phyloP scores from a whole-genome alignment of 2,113 vertebrate genomes.

The Dipodomys stephensi region DNA sequence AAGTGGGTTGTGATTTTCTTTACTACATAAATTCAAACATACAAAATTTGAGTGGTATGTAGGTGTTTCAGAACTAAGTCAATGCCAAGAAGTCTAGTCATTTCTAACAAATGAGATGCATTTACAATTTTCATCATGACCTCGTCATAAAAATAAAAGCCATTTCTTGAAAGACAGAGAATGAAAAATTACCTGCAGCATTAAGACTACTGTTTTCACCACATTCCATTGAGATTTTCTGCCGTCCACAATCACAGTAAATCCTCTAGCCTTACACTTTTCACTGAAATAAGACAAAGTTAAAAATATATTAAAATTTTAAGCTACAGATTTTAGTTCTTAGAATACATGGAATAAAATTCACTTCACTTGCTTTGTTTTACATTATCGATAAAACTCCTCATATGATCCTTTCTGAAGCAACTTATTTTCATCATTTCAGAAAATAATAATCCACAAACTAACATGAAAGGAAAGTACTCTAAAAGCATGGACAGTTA shows the following conservation, averaged over 20 bases:
- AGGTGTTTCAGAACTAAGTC: conserved; percentile 11
- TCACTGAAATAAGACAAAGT: conserved; percentile 89
- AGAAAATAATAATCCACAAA: conserved; percentile 42
- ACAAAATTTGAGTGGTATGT: background rate
- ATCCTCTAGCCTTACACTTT: conserved; percentile 98
- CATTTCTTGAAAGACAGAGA: conserved; percentile 16
- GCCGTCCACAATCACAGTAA: conserved; percentile 99
- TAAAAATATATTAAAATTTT: conserved; percentile 56
- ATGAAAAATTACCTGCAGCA: conserved; percentile 94
- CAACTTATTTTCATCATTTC: conserved; percentile 42
- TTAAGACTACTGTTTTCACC: conserved; percentile 98
- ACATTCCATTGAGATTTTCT: conserved; percentile 98
- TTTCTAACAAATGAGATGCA: background rate
- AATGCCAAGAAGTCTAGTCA: background rate
- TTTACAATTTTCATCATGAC: conserved; percentile 10
- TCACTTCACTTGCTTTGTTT: conserved; percentile 2
- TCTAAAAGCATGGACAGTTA: conserved; percentile 31
- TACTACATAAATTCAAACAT: conserved; percentile 43
- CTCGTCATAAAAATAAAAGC: conserved; percentile 32
- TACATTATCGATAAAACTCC: background rate
- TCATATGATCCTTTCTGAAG: conserved; percentile 39
- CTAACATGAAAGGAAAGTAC: conserved; percentile 30
- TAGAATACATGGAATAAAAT: background rate
- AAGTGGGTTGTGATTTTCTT: background rate
- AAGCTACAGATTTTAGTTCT: conserved; percentile 30